Conservation (phyloP, 92 coral and sea anemone genomes). For the Epizoanthus fatuus region DNA sequence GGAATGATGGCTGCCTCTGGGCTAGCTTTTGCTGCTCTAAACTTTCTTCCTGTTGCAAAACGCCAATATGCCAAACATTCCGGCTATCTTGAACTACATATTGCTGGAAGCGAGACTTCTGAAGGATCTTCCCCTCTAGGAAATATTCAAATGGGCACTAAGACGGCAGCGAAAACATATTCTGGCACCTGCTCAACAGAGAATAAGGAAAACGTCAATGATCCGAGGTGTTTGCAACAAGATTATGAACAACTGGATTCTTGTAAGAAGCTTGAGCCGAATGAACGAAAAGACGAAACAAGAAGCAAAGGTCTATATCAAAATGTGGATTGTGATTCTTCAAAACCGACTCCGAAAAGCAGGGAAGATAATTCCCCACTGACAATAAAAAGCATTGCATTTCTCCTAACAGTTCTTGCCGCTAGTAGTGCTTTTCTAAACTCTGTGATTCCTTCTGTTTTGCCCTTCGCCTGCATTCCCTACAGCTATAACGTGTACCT, state of each 20-base stretch:
- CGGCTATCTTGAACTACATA: conserved; percentile 30
- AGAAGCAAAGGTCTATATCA: background rate
- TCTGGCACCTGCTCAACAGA: background rate
- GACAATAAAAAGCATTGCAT: conserved; percentile 19
- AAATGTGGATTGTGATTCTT: too few species aligned
- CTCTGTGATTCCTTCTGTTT: conserved; percentile 91
- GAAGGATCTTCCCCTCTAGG: background rate
- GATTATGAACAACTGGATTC: too few species aligned
- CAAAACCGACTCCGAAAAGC: too few species aligned
- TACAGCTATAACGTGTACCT: conserved; percentile 91
- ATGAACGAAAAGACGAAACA: background rate
- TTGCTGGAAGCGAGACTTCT: conserved; percentile 6
- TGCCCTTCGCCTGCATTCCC: conserved; percentile 91
- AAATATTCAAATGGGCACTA: background rate
- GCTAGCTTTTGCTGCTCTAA: conserved; percentile 79
- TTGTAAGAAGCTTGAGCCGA: background rate
- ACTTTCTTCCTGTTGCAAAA: conserved; percentile 65
- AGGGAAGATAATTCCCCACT: background rate
- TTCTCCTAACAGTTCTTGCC: conserved; percentile 68
- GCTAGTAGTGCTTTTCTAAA: conserved; percentile 85
- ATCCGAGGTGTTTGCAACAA: too few species aligned
- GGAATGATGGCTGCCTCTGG: conserved; percentile 84
- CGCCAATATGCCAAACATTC: conserved; percentile 61
- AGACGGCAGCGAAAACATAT: background rate
- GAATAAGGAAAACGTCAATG: background rate